These are phyloP conservation scores for Notolepis coatsorum DNA, from an alignment of 2,797 vertebrate genomes.

Conservation along the genomic window DNA sequence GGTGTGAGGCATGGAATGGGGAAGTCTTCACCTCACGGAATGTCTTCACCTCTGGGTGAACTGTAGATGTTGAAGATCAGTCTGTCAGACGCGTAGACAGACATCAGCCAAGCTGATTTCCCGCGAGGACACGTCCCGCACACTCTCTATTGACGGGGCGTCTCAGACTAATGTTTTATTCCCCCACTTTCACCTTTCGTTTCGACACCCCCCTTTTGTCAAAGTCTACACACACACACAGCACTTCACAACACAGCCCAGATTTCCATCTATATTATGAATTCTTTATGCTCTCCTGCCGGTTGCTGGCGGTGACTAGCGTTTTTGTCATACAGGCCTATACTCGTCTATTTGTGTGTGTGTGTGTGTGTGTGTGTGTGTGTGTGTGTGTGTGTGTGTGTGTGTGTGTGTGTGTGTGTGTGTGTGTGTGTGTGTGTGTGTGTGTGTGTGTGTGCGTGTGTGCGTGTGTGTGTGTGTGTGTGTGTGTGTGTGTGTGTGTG, in stretches of 20 bases:
- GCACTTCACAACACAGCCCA: not conserved
- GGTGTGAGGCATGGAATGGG: too few species aligned
- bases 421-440: constrained; percentile 44
- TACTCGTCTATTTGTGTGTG: constrained; percentile 19
- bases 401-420: not conserved
- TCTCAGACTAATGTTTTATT: constrained; percentile 12
- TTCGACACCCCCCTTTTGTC: constrained; percentile 16
- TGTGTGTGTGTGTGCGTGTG: constrained; percentile 15
- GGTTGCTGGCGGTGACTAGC: constrained; percentile 5
- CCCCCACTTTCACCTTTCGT: constrained; percentile 1
- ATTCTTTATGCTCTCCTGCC: constrained; percentile 1
- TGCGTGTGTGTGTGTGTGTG: too few species aligned
- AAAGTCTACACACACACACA: not conserved
- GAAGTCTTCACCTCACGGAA: too few species aligned
- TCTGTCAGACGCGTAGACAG: not conserved
- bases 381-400: too few species aligned
- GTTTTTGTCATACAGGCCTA: constrained; percentile 26
- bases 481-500: constrained; percentile 22
- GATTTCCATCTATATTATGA: constrained; percentile 11
- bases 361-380: constrained; percentile 8
- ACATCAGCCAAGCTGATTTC: not conserved
- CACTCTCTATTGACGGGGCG: not conserved
- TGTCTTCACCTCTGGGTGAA: constrained; percentile 3
- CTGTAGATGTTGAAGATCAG: constrained; percentile 2
- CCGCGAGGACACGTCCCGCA: not conserved